A percentile compares a stretch with the other conserved stretches of the same genome.
Evolutionary conservation across 1,140 invertebrate genomes (phyloP).

Genomic region (Drosophila teissieri): DNA sequence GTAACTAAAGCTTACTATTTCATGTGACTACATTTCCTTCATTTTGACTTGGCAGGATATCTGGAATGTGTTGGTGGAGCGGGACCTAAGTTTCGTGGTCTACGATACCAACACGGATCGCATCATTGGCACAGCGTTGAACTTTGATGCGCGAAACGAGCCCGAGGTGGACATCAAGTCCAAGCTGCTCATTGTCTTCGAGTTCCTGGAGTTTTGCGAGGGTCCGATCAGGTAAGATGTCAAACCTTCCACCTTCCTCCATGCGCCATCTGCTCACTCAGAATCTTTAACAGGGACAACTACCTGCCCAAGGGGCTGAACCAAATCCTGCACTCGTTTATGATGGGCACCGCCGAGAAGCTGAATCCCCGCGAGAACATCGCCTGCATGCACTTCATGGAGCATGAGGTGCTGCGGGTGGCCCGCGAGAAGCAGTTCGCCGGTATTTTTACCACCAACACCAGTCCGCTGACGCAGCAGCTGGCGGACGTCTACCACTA

Average conservation of each 20-base stretch:
- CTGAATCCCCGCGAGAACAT: slow-evolving; percentile 90
- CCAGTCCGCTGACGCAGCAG: slow-evolving; percentile 93
- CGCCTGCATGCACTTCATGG: slow-evolving; percentile 90
- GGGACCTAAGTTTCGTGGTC: slow-evolving; percentile 90
- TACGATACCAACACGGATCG: slow-evolving; percentile 72
- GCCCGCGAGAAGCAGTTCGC: slow-evolving; percentile 88
- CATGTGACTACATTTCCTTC: too few relatives aligned
- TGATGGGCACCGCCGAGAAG: slow-evolving; percentile 91
- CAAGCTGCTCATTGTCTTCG: slow-evolving; percentile 90
- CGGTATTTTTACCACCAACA: slow-evolving; percentile 94
- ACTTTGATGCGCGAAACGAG: slow-evolving; percentile 92
- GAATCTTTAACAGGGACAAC: slow-evolving; percentile 84
- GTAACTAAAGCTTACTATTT: neutral
- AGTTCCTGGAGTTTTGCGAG: slow-evolving; percentile 91
- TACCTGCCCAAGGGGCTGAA: slow-evolving; percentile 88
- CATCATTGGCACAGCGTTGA: slow-evolving; percentile 88
- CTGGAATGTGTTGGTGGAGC: slow-evolving; percentile 88
- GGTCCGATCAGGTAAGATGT: slow-evolving; percentile 87
- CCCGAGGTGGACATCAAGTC: slow-evolving; percentile 89
- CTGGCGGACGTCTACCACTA: slow-evolving; percentile 93
- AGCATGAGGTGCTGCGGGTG: slow-evolving; percentile 89
- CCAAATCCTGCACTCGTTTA: slow-evolving; percentile 91
- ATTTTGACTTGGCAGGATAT: slow-evolving; percentile 73
- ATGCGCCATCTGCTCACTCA: neutral
- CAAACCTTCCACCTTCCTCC: too few relatives aligned